Base-by-base conservation (phyloP, 2,888 invertebrate species). In the Drosophila greeni region DNA sequence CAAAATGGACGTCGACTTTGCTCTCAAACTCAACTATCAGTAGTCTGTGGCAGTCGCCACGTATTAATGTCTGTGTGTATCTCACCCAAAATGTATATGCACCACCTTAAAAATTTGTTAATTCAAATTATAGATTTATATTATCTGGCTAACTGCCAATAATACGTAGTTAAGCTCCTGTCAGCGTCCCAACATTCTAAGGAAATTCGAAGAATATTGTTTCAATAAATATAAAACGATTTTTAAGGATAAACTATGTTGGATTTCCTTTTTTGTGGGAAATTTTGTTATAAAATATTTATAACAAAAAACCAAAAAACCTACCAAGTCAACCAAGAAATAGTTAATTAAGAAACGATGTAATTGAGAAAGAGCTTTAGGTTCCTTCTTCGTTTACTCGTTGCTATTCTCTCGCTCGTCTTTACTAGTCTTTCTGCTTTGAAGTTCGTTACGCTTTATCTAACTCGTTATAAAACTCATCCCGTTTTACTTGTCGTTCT, bases 1-100 rank as follows among this genome's bases (percentile, higher is more conserved):
- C 51, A 94, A 92, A 84, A 93, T 98, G 91, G 92, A 92, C 29
- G 91, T 93, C 70, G 92, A 94, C 75, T 98, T 95, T 93, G 91
- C 91, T 58, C 93, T 96, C 68, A 89, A 89, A 34, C 91, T 93
- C 47, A 88, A 90, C 73, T 88, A 80, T 74, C 86, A 74, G 43
- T 18, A 70, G 40, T 14, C 5, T 20, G 51, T 56, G 53, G 47
- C 55, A 29, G 42, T 8, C 4, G 31, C 16, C 43, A 29, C 36
- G 40, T 58, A 58, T 53, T 59, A 69, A 20, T 37, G 20, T 56
- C 3, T 26, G 20, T 7, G 9, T 47, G 16, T 18, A n/a, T 14
- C 14, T 20, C 7, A 14, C 4, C 40, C n/a, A 5, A 42, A 23
- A 42, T 42, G 23, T 45, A 49, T 33, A 18, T 23, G 18, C 36